These are phyloP conservation scores for Parnassius mnemosyne DNA, from an alignment of 2,888 invertebrate genomes.

Conservation along the genomic window DNA sequence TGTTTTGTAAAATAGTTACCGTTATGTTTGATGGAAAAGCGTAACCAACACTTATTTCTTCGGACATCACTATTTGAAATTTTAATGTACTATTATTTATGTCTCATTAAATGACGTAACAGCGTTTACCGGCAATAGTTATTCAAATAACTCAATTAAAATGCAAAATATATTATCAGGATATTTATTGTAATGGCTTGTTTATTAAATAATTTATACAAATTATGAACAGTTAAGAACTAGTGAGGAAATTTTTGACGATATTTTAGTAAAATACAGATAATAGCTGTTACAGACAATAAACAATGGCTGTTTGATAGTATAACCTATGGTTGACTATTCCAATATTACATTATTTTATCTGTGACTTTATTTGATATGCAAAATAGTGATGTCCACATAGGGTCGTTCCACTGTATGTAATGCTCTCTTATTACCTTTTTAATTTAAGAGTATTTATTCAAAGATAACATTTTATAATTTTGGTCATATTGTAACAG, in stretches of 20 bases:
- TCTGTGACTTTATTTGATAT: too few relatives aligned
- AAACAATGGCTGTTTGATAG: too few relatives aligned
- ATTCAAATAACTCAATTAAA: constrained; percentile 20
- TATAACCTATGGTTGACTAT: too few relatives aligned
- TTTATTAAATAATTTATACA: too few relatives aligned
- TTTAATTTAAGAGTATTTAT: constrained; percentile 74
- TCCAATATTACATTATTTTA: too few relatives aligned
- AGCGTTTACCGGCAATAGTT: constrained; percentile 3
- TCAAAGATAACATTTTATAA: constrained; percentile 62
- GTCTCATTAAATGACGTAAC: neutral
- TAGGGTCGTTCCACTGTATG: constrained; percentile 36
- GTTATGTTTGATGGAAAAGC: constrained; percentile 3
- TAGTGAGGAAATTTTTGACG: too few relatives aligned
- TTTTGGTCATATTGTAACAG: constrained; percentile 68
- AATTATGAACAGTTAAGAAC: too few relatives aligned
- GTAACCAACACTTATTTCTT: neutral
- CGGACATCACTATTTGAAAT: constrained; percentile 17
- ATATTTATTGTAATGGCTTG: neutral
- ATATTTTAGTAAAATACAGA: too few relatives aligned
- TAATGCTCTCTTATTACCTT: constrained; percentile 65
- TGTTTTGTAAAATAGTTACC: constrained; percentile 19
- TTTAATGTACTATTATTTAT: constrained; percentile 3
- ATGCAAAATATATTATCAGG: constrained; percentile 19
- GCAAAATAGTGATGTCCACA: constrained; percentile 17
- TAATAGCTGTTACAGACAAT: too few relatives aligned